Percentiles rank a stretch among this genome's conserved stretches.
These are phyloP conservation scores for Lycocorax pyrrhopterus DNA, from an alignment of 2,113 vertebrate species.

Conservation along the genomic window DNA sequence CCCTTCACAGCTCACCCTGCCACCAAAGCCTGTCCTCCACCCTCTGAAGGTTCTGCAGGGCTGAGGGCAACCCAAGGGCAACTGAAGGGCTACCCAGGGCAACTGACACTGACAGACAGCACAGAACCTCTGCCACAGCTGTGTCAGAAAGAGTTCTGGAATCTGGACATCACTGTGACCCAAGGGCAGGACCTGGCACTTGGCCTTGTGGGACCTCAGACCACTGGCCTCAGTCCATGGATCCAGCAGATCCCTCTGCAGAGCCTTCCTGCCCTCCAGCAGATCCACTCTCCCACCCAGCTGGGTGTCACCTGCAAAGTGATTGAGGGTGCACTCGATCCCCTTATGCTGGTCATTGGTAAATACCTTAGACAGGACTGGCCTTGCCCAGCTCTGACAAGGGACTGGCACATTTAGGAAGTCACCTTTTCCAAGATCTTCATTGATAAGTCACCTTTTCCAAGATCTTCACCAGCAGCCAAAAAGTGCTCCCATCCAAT, in stretches of 20 bases:
- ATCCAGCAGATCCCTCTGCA: neutral
- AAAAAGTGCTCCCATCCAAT: neutral
- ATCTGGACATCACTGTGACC: neutral
- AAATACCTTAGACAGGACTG: neutral
- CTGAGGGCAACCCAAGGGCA: neutral
- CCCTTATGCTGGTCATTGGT: neutral
- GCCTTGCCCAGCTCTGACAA: neutral
- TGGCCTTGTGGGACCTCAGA: neutral
- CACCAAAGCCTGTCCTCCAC: neutral
- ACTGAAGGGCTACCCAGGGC: neutral
- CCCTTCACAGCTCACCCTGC: neutral
- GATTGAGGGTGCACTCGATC: too few species aligned
- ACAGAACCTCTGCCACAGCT: neutral
- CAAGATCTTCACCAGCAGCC: neutral
- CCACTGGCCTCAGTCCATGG: neutral
- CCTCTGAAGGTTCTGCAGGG: neutral
- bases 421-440: neutral
- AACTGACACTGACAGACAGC: too few species aligned
- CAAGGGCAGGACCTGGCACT: neutral
- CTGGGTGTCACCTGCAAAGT: too few species aligned
- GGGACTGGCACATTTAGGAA: neutral
- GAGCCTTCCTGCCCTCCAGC: neutral
- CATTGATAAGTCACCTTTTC: neutral
- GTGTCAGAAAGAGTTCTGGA: neutral
- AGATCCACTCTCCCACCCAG: neutral